Evolutionary conservation across 2,888 invertebrate genomes (phyloP).

Genomic region (Phalangium opilio): DNA sequence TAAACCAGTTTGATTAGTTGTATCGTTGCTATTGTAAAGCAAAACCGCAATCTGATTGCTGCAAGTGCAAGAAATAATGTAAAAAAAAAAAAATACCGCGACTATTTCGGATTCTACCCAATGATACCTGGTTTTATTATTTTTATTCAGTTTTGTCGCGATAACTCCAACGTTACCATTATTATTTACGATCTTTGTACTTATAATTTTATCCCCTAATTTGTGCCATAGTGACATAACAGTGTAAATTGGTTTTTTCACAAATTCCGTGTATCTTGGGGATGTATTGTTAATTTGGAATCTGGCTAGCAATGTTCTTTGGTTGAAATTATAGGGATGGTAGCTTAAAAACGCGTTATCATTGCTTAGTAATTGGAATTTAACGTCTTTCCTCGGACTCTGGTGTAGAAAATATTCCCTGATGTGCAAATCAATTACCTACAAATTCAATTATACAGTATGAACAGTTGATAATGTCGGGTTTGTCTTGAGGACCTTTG

Average conservation of each 20-base stretch:
- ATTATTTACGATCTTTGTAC: too few species aligned
- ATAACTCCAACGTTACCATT: too few species aligned
- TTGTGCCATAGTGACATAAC: conserved; percentile 41
- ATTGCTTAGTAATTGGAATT: conserved; percentile 42
- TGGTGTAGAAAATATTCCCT: conserved; percentile 6
- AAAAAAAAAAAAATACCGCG: too few species aligned
- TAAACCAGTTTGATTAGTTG: too few species aligned
- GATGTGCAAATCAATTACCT: conserved; percentile 12
- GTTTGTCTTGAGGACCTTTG: conserved; percentile 25
- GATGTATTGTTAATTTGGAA: conserved; percentile 44
- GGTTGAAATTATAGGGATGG: conserved; percentile 44
- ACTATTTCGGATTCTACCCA: too few species aligned
- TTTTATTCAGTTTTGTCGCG: too few species aligned
- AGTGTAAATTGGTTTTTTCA: conserved; percentile 44
- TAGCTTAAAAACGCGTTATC: conserved; percentile 50
- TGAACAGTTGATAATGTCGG: background rate
- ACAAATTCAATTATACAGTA: background rate
- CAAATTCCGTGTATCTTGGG: conserved; percentile 38
- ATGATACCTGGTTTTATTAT: too few species aligned
- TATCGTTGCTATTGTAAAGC: too few species aligned
- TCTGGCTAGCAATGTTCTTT: conserved; percentile 45
- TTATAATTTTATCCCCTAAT: conserved; percentile 31
- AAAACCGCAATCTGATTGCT: too few species aligned
- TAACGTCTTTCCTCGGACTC: background rate
- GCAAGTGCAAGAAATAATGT: too few species aligned